These are phyloP conservation scores for Sinonovacula constricta DNA, from an alignment of 1,140 invertebrate genomes.

Conservation along the genomic window DNA sequence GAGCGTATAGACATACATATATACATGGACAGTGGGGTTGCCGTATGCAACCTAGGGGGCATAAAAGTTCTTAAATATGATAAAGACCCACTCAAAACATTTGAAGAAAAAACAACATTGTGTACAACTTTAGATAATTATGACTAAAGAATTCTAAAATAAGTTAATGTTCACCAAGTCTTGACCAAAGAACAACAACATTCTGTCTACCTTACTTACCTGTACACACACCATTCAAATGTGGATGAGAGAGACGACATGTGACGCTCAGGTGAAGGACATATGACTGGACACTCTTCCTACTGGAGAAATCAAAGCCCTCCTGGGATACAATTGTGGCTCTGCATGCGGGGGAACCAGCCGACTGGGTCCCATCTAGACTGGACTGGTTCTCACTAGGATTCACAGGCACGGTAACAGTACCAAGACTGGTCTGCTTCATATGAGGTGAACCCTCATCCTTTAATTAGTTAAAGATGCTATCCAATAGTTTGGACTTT, in stretches of 20 bases:
- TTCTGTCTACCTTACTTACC: not conserved
- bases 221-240: slow-evolving; percentile 32
- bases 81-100: no score
- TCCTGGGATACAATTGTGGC: slow-evolving; percentile 26
- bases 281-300: slow-evolving; percentile 9
- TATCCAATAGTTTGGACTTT: not conserved
- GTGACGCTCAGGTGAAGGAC: slow-evolving; percentile 34
- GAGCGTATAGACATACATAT: no score
- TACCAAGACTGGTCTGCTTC: slow-evolving; percentile 33
- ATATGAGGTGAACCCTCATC: not conserved
- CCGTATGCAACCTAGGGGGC: no score
- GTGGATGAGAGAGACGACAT: slow-evolving; percentile 14
- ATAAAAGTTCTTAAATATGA: no score
- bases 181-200: not conserved
- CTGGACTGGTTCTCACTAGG: slow-evolving; percentile 33
- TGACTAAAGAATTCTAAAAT: no score
- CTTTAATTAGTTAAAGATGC: not conserved
- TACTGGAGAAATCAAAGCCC: slow-evolving; percentile 15
- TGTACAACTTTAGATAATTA: no score
- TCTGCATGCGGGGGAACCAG: not conserved
- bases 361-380: slow-evolving; percentile 35
- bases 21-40: no score
- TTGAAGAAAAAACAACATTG: no score
- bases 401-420: slow-evolving; percentile 33
- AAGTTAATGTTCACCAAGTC: no score